Base-by-base conservation (phyloP, 2,888 invertebrate genomes). In the Philereme vetulata region DNA sequence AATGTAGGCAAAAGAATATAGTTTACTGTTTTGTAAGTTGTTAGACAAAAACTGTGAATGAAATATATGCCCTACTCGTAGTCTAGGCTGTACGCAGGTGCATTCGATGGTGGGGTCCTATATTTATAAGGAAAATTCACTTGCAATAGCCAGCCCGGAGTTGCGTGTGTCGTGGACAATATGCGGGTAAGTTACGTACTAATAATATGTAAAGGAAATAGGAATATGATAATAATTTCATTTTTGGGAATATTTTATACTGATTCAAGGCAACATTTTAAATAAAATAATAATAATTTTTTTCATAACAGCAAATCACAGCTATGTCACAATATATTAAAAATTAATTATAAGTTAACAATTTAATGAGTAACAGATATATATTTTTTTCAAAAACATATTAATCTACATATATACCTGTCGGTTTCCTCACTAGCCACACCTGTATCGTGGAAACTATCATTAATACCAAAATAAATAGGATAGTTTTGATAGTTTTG, bases 61-160 rank as follows among this genome's bases (percentile, higher is more conserved):
- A 46, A 57, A 48, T 51, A 6, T 56, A 46, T 34, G 40, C 34
- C 33, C 5, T 5, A 46, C 4, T 4, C 6, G 8, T 43, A 36
- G 49, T 42, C 44, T 56, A 56, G 52, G 48, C 3, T 36, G 10
- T n/a, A 5, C 10, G 44, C 47, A 54, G 66, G 72, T 74, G 73
- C 61, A 72, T 83, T 10, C 8, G 51, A 38, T 52, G 83, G 88
- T 78, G 90, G 90, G 90, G 89, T 72, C 77, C 78, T 71, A 74
- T 75, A 77, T 82, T 87, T 89, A 90, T 82, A 90, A 87, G 80
- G 76, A 71, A 74, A 62, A 62, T 71, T 76, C 75, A 69, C 71
- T 55, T 58, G 66, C 69, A 60, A 68, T 66, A 64, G 67, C 48
- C 75, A 72, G 73, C 76, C 70, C 68, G 80, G 80, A 78, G 71